A percentile compares a stretch with the other conserved stretches of the same genome.
phyloP scores from a whole-genome alignment of 2,888 invertebrate species.

The Yponomeuta plumbellus region DNA sequence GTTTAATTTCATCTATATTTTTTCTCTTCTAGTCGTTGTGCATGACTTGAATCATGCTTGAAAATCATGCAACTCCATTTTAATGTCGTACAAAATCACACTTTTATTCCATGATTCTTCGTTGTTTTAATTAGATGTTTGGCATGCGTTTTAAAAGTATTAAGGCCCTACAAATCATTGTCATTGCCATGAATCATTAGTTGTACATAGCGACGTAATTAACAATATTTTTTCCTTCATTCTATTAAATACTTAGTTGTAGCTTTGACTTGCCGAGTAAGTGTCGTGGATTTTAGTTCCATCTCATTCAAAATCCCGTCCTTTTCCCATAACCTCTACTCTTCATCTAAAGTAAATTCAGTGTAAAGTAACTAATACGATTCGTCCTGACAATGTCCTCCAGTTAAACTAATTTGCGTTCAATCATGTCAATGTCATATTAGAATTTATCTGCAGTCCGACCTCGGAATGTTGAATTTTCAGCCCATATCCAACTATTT shows the following conservation, averaged over 20 bases:
- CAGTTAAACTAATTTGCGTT: too few species aligned
- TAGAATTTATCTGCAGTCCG: too few species aligned
- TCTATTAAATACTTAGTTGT: not conserved
- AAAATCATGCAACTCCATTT: slow-evolving; percentile 39
- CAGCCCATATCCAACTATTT: too few species aligned
- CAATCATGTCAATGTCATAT: too few species aligned
- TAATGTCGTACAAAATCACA: slow-evolving; percentile 26
- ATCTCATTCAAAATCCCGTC: not conserved
- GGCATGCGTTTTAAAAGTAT: slow-evolving; percentile 41
- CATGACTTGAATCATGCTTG: slow-evolving; percentile 37
- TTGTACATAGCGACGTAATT: slow-evolving; percentile 6
- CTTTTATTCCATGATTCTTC: slow-evolving; percentile 23
- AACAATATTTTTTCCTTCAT: not conserved
- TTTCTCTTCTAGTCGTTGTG: slow-evolving; percentile 28
- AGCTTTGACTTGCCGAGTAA: not conserved
- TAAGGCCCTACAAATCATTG: slow-evolving; percentile 35
- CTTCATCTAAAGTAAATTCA: not conserved
- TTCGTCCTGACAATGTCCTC: too few species aligned
- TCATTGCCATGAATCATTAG: slow-evolving; percentile 41
- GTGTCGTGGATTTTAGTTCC: slow-evolving; percentile 1
- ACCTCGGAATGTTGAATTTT: too few species aligned
- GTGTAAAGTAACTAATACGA: not conserved
- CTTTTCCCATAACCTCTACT: not conserved
- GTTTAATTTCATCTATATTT: slow-evolving; percentile 24
- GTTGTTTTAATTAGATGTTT: slow-evolving; percentile 26